phyloP scores from a whole-genome alignment of 2,888 invertebrate species.

The Hypena proboscidalis region DNA sequence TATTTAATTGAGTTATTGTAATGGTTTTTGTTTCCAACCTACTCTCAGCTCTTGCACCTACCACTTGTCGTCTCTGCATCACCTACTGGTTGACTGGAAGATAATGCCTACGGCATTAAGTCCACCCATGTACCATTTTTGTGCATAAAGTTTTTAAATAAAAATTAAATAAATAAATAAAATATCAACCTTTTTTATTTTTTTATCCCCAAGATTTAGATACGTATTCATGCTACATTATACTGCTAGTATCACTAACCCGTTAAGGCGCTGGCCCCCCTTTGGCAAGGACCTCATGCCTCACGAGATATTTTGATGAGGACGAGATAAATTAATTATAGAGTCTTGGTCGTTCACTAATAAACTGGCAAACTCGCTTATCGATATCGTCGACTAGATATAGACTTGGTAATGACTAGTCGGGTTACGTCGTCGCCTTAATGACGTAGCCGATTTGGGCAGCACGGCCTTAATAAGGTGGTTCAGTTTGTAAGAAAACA shows the following conservation, averaged over 20 bases:
- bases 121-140: too few relatives aligned
- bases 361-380: slow-evolving; percentile 67
- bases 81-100: too few relatives aligned
- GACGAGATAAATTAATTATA: slow-evolving; percentile 77
- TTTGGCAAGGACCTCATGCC: slow-evolving; percentile 68
- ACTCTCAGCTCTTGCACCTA: too few relatives aligned
- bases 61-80: too few relatives aligned
- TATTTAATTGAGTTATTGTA: too few relatives aligned
- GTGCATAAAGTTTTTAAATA: too few relatives aligned
- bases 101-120: too few relatives aligned
- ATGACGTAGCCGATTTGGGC: slow-evolving; percentile 44
- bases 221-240: slow-evolving; percentile 9
- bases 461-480: slow-evolving; percentile 25
- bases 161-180: too few relatives aligned
- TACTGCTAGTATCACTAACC: slow-evolving; percentile 24
- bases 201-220: neutral
- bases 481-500: slow-evolving; percentile 13
- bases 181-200: neutral
- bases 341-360: slow-evolving; percentile 56
- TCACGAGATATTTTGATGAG: slow-evolving; percentile 75
- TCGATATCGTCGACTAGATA: slow-evolving; percentile 59
- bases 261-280: slow-evolving; percentile 21
- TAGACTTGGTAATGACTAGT: slow-evolving; percentile 52
- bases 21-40: too few relatives aligned
- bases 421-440: slow-evolving; percentile 33